Evolutionary conservation across 2,113 vertebrate genomes (phyloP), one percentile per base, ranked within the genome.

Genomic region (Tragelaphus imberbis): DNA sequence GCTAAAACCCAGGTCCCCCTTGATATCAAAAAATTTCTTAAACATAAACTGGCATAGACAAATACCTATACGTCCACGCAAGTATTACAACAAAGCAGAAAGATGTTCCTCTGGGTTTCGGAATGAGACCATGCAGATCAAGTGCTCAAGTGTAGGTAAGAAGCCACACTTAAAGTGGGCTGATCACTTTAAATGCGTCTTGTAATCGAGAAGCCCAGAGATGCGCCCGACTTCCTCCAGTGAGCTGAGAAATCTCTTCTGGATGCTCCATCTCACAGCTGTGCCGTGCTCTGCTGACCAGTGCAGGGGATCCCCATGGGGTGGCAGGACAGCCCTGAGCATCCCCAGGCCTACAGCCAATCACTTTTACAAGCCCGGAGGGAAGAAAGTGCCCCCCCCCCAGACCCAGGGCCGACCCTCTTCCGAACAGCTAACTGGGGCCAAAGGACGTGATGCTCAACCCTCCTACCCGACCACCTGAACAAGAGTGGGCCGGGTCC

Each of bases 51-150:
- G 9, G 44, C 44, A 44, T 44, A 6, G 44, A 25, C 13, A 14
- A 30, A 25, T 2, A 1, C 55, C 19, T 27, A 17, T 25, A n/a
- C 0, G 9, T 4, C 58, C 59, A 23, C 1, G 9, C 28, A 30
- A 44, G 68, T 36, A 1, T 23, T 3, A 21, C 7, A 28, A 63
- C 15, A 5, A 33, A 65, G 33, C 17, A 4, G 51, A 51, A 40
- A 15, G 58, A 17, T 33, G 19, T 77, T n/a, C 51, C 51, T n/a
- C 59, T 23, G 19, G 7, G 9, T 47, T 91, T 87, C 47, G 51
- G 47, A 61, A 53, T 21, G 81, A 90, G 61, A n/a, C 44, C 33
- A 28, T 3, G 11, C 53, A 53, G 88, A 44, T 10, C 7, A 17
- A 47, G 30, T 19, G 55, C 16, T 30, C 36, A n/a, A 75, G 47